Conservation (phyloP, 2,888 invertebrate genomes). For the Cataglyphis livida region DNA sequence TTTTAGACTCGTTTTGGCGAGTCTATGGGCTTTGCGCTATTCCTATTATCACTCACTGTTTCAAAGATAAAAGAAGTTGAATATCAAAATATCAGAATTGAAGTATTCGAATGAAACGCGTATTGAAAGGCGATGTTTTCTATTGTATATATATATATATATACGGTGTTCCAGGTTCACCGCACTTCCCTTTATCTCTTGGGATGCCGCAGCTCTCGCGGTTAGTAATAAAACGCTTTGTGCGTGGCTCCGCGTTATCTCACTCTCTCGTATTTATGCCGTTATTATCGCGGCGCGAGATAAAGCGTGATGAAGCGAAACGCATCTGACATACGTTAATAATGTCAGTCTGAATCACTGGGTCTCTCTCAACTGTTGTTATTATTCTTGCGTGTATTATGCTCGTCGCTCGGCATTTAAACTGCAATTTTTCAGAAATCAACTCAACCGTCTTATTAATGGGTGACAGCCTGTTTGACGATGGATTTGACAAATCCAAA, state of each 20-base stretch:
- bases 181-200: constrained; percentile 50
- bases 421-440: constrained; percentile 35
- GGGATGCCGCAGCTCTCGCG: constrained; percentile 22
- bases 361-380: background rate
- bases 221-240: constrained; percentile 47
- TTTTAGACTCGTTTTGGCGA: background rate
- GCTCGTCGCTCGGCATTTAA: constrained; percentile 10
- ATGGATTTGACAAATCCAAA: constrained; percentile 2
- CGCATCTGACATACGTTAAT: constrained; percentile 47
- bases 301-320: constrained; percentile 45
- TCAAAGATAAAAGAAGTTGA: background rate
- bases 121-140: constrained; percentile 34
- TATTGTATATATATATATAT: background rate
- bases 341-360: constrained; percentile 39
- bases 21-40: background rate
- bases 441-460: background rate
- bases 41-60: background rate
- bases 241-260: constrained; percentile 36
- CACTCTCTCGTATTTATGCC: constrained; percentile 38
- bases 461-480: constrained; percentile 10
- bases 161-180: constrained; percentile 31
- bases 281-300: constrained; percentile 45
- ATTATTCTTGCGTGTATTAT: constrained; percentile 2
- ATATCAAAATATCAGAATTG: background rate
- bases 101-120: constrained; percentile 20